Evolutionary conservation across 2,888 invertebrate genomes (phyloP), one percentile per base, ranked within the genome.

Genomic region (Phlogophora meticulosa): DNA sequence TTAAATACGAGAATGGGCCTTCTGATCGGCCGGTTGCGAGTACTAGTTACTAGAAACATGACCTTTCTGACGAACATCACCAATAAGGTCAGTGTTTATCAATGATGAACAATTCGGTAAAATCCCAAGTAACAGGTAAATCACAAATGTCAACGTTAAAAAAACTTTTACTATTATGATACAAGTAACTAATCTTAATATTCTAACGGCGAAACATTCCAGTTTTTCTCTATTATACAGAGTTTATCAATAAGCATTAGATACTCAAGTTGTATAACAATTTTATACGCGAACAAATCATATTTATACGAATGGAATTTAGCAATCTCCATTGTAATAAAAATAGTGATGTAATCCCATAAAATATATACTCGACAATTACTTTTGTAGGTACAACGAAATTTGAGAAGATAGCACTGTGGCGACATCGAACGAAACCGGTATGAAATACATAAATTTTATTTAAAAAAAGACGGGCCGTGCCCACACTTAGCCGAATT

Each of bases 401-500:
- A 86, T 85, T 85, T 86, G 85, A 83, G 67, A 72, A 72, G 72
- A 72, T 77, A 72, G 64, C 84, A 83, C 74, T 90, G 88, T 90
- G 91, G 93, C 89, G 93, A 93, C 93, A 93, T 88, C 89, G 80
- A 82, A 84, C 79, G 48, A 84, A 94, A 94, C 94, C 94, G 93
- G 94, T 93, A 93, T 88, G 83, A 86, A 88, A 91, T 90, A 91
- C 87, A 92, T 91, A 89, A 91, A 92, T 91, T 90, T 80, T 88
- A 84, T 81, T 82, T 72, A 52, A 76, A 80, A 87, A 80, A 91
- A 92, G 88, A 87, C 90, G 85, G 88, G 90, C 91, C 91, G 86
- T 88, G 92, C 94, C 93, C 94, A 93, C 94, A 91, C 92, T 91
- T 86, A 87, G 83, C 85, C 87, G 90, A 91, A 93, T 92, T 88